Conservation (phyloP, 2,888 invertebrate genomes). For the Tyria jacobaeae region DNA sequence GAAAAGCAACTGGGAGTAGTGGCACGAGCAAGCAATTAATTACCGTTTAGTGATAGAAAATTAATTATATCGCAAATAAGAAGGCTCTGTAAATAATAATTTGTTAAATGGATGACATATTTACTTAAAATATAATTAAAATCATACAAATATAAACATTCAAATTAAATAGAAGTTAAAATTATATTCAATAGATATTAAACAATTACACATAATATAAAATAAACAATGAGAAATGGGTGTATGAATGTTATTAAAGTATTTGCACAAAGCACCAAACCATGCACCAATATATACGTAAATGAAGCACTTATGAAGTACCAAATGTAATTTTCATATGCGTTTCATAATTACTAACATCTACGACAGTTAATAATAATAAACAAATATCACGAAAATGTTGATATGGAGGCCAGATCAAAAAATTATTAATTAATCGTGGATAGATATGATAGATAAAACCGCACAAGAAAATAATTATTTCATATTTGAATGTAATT, state of each 20-base stretch:
- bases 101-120: not conserved
- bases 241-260: constrained; percentile 25
- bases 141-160: constrained; percentile 17
- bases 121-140: constrained; percentile 11
- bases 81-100: constrained; percentile 44
- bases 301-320: constrained; percentile 31
- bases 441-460: not conserved
- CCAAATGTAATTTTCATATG: constrained; percentile 31
- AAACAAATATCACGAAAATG: too few relatives aligned
- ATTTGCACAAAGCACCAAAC: constrained; percentile 44
- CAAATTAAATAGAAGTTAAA: not conserved
- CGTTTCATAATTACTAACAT: constrained; percentile 14
- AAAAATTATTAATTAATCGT: not conserved
- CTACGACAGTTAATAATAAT: not conserved
- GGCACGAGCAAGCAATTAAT: constrained; percentile 64
- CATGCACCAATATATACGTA: constrained; percentile 45
- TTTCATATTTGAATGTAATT: too few relatives aligned
- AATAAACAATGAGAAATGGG: constrained; percentile 19
- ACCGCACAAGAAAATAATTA: not conserved
- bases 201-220: not conserved
- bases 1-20: constrained; percentile 73
- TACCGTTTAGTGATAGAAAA: constrained; percentile 40
- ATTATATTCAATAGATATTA: not conserved
- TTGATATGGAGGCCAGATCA: too few relatives aligned
- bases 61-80: constrained; percentile 33